Evolutionary conservation across 2,113 vertebrate species (phyloP).

Genomic region (Scalopus aquaticus): DNA sequence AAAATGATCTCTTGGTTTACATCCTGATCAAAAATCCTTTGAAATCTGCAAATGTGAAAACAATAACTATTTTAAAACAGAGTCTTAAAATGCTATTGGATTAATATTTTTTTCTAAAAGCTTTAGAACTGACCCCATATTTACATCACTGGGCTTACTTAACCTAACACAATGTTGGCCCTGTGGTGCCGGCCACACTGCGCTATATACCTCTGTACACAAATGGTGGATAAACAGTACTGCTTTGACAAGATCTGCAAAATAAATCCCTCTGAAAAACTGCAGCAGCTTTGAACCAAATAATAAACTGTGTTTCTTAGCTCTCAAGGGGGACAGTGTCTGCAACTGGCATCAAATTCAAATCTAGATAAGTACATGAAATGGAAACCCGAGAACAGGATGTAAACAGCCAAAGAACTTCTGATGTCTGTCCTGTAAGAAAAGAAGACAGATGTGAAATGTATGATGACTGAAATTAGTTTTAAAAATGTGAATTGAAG

Average conservation of each 20-base stretch:
- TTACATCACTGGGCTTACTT: conserved; percentile 84
- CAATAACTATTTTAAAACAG: conserved; percentile 73
- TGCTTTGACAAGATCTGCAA: conserved; percentile 85
- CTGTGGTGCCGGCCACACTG: conserved; percentile 81
- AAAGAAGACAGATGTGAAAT: not conserved
- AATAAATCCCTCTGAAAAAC: conserved; percentile 85
- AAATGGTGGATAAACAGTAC: conserved; percentile 83
- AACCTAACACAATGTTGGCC: conserved; percentile 84
- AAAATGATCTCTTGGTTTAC: conserved; percentile 94
- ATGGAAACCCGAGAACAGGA: conserved; percentile 76
- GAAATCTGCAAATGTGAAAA: conserved; percentile 91
- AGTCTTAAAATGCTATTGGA: conserved; percentile 78
- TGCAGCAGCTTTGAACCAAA: conserved; percentile 77
- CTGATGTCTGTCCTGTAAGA: conserved; percentile 39
- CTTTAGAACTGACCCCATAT: conserved; percentile 74
- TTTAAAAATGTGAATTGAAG: not conserved
- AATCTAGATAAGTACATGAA: conserved; percentile 79
- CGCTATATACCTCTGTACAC: conserved; percentile 77
- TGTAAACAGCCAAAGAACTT: conserved; percentile 68
- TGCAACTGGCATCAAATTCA: conserved; percentile 78
- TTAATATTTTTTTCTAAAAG: conserved; percentile 75
- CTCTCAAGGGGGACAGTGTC: conserved; percentile 82
- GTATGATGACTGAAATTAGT: not conserved
- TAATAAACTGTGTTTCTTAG: conserved; percentile 79
- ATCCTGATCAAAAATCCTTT: conserved; percentile 95